Base-by-base conservation (phyloP, 2,113 vertebrate species). In the Andinoacara biseriatus region DNA sequence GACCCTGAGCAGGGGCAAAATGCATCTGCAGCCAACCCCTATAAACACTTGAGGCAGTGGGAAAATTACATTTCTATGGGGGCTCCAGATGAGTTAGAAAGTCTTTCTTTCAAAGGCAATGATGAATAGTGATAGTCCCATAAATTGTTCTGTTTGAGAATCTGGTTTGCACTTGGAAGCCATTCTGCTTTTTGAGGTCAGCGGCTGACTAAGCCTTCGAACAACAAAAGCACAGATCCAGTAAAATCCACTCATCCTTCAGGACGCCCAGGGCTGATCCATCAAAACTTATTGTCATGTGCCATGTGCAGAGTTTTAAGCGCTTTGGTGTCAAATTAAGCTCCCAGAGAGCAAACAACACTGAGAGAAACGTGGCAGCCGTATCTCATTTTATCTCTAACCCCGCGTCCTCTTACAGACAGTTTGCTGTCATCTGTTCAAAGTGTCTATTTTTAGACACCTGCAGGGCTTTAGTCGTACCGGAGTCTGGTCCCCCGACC, bases 61-160 rank as follows among this genome's bases (percentile, higher is more conserved):
- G 86, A 87, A 87, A 87, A 93, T 94, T 90, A 90, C 90, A 88
- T 91, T 92, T 90, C 90, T 83, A 85, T 82, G 84, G 63, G 76
- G 60, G 80, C 86, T 89, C 82, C 7, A 38, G 91, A 91, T 90
- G 89, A 90, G 82, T 92, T 89, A 46, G 83, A 84, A 76, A 76
- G 89, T 88, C 76, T 85, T 58, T 58, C 76, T 57, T 74, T 88
- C 82, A 56, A 67, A 49, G 13, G 81, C 76, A 52, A 90, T 93
- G 89, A 92, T 94, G 90, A 90, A 91, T 91, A 92, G 93, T 91
- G 93, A 93, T 88, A 84, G 88, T 62, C 69, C 59, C 83, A 90
- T 91, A 91, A 91, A 90, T 89, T 88, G 77, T 83, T 57, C 85
- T 65, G 75, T 85, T 74, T 82, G 69, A 82, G 80, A 87, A 87